phyloP scores from a whole-genome alignment of 2,113 vertebrate genomes.

The Xenus cinereus region DNA sequence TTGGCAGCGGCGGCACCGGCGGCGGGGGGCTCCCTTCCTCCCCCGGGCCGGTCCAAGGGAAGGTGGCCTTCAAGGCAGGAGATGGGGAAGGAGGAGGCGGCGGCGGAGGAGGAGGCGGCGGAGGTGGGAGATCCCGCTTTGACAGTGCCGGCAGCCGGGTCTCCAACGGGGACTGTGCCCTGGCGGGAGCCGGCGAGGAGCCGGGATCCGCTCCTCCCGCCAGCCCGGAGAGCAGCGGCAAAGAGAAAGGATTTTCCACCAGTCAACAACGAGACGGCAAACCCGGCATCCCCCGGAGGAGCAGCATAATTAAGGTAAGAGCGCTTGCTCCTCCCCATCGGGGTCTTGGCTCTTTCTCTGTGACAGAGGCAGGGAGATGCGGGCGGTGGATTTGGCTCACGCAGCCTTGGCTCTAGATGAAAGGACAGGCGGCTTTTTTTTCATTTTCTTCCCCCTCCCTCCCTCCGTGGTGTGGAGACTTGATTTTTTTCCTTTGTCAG shows the following conservation, averaged over 20 bases:
- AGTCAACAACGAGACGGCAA: conserved; percentile 75
- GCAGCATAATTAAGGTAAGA: conserved; percentile 95
- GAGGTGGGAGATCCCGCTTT: conserved; percentile 68
- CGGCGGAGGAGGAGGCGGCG: conserved; percentile 38
- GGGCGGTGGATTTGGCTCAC: neutral
- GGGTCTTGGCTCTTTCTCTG: neutral
- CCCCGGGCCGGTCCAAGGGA: conserved; percentile 64
- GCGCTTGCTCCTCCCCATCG: neutral
- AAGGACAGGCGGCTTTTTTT: neutral
- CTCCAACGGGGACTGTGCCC: conserved; percentile 88
- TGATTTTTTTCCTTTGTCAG: conserved; percentile 11
- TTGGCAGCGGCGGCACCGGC: conserved; percentile 57
- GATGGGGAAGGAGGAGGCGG: conserved; percentile 69
- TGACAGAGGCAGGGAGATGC: neutral
- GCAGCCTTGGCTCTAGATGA: neutral
- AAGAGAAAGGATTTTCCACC: conserved; percentile 60
- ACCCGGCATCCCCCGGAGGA: conserved; percentile 86
- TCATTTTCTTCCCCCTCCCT: rapidly evolving
- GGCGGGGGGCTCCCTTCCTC: conserved; percentile 70
- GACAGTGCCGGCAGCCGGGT: conserved; percentile 73
- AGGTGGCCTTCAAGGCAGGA: conserved; percentile 71
- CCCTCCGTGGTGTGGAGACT: neutral
- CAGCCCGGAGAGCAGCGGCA: conserved; percentile 64
- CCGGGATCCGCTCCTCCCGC: conserved; percentile 71
- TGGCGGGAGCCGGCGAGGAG: conserved; percentile 69